Percentiles rank a stretch among this genome's conserved stretches.
Conservation (phyloP, 1,140 invertebrate species). For the Bombus affinis region DNA sequence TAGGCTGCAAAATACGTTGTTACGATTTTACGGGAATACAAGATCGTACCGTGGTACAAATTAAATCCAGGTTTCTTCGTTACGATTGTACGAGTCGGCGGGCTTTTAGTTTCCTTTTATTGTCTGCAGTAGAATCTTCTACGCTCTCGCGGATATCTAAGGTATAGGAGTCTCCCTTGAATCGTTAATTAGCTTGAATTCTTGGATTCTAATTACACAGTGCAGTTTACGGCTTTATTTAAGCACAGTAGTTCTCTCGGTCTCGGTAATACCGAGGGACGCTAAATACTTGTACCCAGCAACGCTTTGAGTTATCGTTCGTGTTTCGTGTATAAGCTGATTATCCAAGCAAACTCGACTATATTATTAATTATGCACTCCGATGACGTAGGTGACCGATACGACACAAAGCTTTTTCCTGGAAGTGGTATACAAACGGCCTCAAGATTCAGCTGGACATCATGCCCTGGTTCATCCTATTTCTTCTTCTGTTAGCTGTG, state of each 20-base stretch:
- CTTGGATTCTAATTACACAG: slow-evolving; percentile 58
- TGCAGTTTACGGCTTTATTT: slow-evolving; percentile 64
- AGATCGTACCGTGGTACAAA: slow-evolving; percentile 47
- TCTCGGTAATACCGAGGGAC: neutral
- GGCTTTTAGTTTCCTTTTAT: slow-evolving; percentile 62
- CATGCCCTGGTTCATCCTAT: slow-evolving; percentile 83
- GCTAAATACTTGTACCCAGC: neutral
- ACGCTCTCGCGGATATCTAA: slow-evolving; percentile 48
- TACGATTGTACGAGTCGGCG: slow-evolving; percentile 55
- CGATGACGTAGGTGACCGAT: slow-evolving; percentile 66
- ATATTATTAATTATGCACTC: neutral
- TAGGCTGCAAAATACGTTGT: slow-evolving; percentile 38
- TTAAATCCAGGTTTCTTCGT: slow-evolving; percentile 61
- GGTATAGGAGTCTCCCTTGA: slow-evolving; percentile 51
- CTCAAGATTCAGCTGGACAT: slow-evolving; percentile 80
- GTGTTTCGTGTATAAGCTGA: neutral
- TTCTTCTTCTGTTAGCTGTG: slow-evolving; percentile 82
- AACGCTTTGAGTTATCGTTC: neutral
- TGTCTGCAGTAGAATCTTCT: slow-evolving; percentile 37
- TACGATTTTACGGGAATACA: slow-evolving; percentile 38
- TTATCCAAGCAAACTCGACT: neutral
- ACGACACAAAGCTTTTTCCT: slow-evolving; percentile 57
- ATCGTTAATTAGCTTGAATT: slow-evolving; percentile 67
- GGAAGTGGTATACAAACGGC: slow-evolving; percentile 74
- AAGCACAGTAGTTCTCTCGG: slow-evolving; percentile 20